Base-by-base conservation (phyloP, 2,797 vertebrate genomes). In the Scarus forsteni region DNA sequence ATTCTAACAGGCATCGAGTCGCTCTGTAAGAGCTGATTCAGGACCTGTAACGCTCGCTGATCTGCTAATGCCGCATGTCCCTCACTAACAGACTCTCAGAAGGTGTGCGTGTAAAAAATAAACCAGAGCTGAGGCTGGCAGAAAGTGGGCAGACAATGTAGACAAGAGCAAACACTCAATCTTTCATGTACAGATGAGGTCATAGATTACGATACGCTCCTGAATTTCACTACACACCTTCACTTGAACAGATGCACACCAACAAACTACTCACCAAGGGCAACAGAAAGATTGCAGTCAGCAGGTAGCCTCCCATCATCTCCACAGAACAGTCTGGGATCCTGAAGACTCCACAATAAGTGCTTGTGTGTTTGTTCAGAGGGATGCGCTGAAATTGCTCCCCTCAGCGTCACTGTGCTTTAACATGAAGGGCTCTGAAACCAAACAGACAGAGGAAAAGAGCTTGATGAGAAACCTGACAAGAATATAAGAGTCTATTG, bases 261-360 rank as follows among this genome's bases (percentile, higher is more conserved):
- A 55, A 73, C 18, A 56, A 27, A 60, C 16, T 62, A 89, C 90
- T 92, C 79, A 93, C 92, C 90, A 92, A 72, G 81, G 88, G 92
- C 84, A 92, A 77, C 77, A 93, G 81, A 40, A 92, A 69, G 73
- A 90, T 75, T 53, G 83, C 78, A 83, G 81, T 83, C 83, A 92
- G 88, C 86, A 92, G 80, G 86, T 55, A 86, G 79, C 77, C 85
- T 85, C 70, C 90, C 91, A 92, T 93, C 66, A 72, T 91, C 61
- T 83, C 75, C 58, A 15, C 48, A 66, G 75, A 83, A 53, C 75
- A 11, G 14, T 44, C 65, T n/a, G 40, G 55, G 36, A 64, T 81
- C 67, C 69, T 70, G 66, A 73, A 62, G 40, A 53, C 60, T 75
- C 62, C 65, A 50, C 67, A 19, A 18, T 57, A 15, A 44, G 55